Evolutionary conservation across 1,140 invertebrate species (phyloP), one percentile per base, ranked within the genome.

Genomic region (Maconellicoccus hirsutus): DNA sequence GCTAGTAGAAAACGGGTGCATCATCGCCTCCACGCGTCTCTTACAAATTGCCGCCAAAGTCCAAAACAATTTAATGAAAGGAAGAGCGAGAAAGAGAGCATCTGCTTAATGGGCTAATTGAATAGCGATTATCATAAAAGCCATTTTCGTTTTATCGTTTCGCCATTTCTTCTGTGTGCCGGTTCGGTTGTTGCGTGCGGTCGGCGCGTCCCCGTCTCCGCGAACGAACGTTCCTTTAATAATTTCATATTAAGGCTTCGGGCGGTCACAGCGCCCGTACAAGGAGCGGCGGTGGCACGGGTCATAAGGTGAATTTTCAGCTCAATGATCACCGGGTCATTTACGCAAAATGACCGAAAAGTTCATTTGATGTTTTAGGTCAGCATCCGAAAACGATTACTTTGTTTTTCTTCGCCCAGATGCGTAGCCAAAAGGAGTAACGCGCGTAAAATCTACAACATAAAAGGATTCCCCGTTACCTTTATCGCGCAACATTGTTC

Each of bases 51-150:
- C 29, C 29, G 21, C 52, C 52, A 59, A n/a, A 19, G 16, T 22
- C 21, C 52, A 59, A 22, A 59, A 59, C 16, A 59, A n/a, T 59
- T 25, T 66, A 26, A 26, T 66, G 21, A 26, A 66, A 66, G 61
- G 10, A 66, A 66, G 22, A 25, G 61, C 61, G 61, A 66, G 25
- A 66, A 66, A 66, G 61, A 19, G 14, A 26, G 61, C 25, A 66
- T 25, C 61, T 66, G 25, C 25, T 22, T 66, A 66, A 66, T 66
- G 61, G 61, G 25, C 25, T 66, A 66, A 66, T 66, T 26, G 61
- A 66, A 66, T 66, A 66, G 61, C 61, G 61, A 66, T 66, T 66
- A 66, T 66, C 61, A 25, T 66, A 26, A 66, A 66, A 26, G 25
- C 61, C 25, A 19, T 52, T 52, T 52, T 52, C 42, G 12, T 52